Conservation (phyloP, 2,797 vertebrate genomes). For the Acrossocheilus fasciatus region DNA sequence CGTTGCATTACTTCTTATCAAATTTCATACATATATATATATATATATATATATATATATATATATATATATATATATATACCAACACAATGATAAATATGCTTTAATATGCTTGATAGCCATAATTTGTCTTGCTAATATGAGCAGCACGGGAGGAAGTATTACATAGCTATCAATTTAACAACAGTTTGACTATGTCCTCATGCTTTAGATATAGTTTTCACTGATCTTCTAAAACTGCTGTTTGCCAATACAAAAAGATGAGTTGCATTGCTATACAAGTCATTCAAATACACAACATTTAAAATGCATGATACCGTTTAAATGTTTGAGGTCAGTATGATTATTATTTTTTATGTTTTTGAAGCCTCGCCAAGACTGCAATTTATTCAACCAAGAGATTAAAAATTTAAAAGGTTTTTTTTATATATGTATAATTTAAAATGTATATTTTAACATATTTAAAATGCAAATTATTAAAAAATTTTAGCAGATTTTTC, state of each 20-base stretch:
- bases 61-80: not conserved
- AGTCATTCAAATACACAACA: not conserved
- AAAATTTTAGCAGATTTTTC: not conserved
- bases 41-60: not conserved
- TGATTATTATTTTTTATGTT: not conserved
- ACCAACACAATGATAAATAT: not conserved
- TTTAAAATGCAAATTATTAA: not conserved
- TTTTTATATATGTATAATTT: not conserved
- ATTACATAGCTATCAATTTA: not conserved
- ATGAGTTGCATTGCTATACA: not conserved
- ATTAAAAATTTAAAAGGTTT: not conserved
- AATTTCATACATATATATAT: not conserved
- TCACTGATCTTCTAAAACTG: too few relatives aligned
- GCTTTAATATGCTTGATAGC: not conserved
- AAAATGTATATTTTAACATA: not conserved
- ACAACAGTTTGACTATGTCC: not conserved
- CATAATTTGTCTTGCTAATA: not conserved
- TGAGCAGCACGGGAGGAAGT: not conserved
- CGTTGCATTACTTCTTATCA: not conserved
- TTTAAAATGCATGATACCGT: not conserved
- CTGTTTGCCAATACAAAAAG: not conserved
- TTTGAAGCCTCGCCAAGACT: not conserved
- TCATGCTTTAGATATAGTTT: constrained; percentile 14
- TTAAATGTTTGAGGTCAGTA: not conserved
- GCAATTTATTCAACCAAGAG: not conserved